Base-by-base conservation (phyloP, 2,113 vertebrate species). In the Cheilinus undulatus region DNA sequence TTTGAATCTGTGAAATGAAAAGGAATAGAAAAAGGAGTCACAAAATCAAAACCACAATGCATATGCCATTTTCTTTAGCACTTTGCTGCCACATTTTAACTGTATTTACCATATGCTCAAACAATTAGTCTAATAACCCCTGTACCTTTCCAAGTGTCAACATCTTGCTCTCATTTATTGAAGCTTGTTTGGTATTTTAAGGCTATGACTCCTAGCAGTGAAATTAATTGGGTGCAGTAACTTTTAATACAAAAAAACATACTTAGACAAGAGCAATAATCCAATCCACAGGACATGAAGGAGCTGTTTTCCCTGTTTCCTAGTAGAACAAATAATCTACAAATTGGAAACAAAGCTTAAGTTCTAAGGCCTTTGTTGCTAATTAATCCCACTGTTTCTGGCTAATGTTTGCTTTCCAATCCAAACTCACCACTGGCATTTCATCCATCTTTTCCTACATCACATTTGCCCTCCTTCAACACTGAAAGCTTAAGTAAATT, bases 311-410 rank as follows among this genome's bases (percentile, higher is more conserved):
- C 17, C 63, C 17, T 62, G 48, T 75, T 65, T 78, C 28, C 69
- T 38, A 30, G 53, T 72, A 74, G 62, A 71, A 58, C 45, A 65
- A 73, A 71, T 71, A 46, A 59, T 85, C 67, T 73, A 73, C 53
- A 84, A 71, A 85, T 73, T 65, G 45, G 70, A 74, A 75, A 78
- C 60, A 70, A 53, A 30, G 3, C n/a, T 7, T 10, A 11, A 7
- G 3, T 2, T 23, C 12, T 68, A 81, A 52, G 63, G 66, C 42
- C 52, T 70, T 78, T 77, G 50, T 69, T n/a, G 54, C 61, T 88
- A 89, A 91, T 91, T 88, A 87, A 74, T 88, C 80, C 81, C 82
- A 58, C 56, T 13, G 50, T 80, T 54, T 65, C 50, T 15, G 46
- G 34, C 66, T 70, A 52, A 38, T 69, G 60, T 52, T 49, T 50